Evolutionary conservation across 2,113 vertebrate species (phyloP).

Genomic region (Laticauda laticaudata): DNA sequence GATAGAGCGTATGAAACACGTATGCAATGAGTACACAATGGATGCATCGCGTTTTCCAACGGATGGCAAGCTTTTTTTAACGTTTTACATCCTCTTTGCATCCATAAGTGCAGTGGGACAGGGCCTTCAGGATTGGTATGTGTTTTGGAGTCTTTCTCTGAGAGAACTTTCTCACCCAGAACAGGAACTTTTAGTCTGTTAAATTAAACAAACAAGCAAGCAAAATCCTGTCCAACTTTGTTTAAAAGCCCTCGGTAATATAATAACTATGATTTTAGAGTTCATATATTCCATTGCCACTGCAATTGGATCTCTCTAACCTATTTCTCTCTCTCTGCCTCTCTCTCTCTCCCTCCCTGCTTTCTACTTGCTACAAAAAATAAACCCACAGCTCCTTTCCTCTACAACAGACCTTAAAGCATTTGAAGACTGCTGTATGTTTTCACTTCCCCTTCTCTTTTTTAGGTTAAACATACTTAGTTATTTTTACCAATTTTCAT

Average conservation of each 20-base stretch:
- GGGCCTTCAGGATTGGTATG: background rate
- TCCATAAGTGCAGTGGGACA: too few relatives aligned
- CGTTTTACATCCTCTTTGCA: too few relatives aligned
- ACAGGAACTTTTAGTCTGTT: background rate
- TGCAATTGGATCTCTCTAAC: too few relatives aligned
- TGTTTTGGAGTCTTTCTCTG: background rate
- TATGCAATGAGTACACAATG: too few relatives aligned
- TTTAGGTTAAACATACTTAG: background rate
- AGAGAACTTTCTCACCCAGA: background rate
- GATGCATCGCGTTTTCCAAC: too few relatives aligned
- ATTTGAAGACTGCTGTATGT: background rate
- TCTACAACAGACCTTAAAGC: background rate
- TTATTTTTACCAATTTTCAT: background rate
- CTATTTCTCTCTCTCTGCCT: background rate
- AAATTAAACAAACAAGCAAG: background rate
- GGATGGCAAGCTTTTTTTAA: too few relatives aligned
- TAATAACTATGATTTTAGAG: background rate
- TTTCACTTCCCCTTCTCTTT: background rate
- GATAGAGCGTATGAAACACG: too few relatives aligned
- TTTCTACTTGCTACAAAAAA: background rate
- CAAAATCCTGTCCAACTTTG: background rate
- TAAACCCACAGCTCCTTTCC: background rate
- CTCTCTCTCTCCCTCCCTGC: too few relatives aligned
- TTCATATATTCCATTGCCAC: background rate
- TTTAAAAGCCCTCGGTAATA: background rate